A percentile compares a stretch with the other conserved stretches of the same genome.
Evolutionary conservation across 2,888 invertebrate genomes (phyloP).

Genomic region (Athalia cordata): DNA sequence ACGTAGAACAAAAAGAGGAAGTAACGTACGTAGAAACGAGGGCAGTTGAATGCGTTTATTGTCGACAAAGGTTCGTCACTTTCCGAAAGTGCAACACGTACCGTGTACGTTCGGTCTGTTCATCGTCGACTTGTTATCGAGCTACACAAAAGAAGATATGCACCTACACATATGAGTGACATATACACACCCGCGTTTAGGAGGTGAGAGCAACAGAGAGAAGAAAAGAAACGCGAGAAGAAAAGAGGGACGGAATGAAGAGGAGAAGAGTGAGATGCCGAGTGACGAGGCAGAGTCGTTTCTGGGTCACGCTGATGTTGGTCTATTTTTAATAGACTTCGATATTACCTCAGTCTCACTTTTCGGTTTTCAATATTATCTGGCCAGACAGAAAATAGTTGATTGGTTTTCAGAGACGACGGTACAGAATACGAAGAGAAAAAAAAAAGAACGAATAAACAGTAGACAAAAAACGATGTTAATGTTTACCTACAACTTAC

Average conservation of each 20-base stretch:
- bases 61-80: conserved; percentile 26
- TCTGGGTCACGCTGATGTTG: conserved; percentile 39
- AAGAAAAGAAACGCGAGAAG: not conserved
- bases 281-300: conserved; percentile 26
- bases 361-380: conserved; percentile 6
- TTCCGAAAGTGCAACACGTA: conserved; percentile 34
- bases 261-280: conserved; percentile 19
- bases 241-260: not conserved
- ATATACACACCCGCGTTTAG: too few relatives aligned
- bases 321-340: conserved; percentile 24
- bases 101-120: conserved; percentile 2
- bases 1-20: conserved; percentile 17
- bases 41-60: conserved; percentile 31
- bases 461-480: not conserved
- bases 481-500: too few relatives aligned
- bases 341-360: conserved; percentile 17
- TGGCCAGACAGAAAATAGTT: not conserved
- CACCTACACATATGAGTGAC: not conserved
- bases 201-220: too few relatives aligned
- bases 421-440: not conserved
- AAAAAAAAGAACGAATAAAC: not conserved
- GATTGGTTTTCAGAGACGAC: conserved; percentile 7
- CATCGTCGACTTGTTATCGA: conserved; percentile 27
- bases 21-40: conserved; percentile 12
- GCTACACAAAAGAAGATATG: conserved; percentile 9